phyloP scores from a whole-genome alignment of 2,888 invertebrate species.

The Callinectes sapidus region DNA sequence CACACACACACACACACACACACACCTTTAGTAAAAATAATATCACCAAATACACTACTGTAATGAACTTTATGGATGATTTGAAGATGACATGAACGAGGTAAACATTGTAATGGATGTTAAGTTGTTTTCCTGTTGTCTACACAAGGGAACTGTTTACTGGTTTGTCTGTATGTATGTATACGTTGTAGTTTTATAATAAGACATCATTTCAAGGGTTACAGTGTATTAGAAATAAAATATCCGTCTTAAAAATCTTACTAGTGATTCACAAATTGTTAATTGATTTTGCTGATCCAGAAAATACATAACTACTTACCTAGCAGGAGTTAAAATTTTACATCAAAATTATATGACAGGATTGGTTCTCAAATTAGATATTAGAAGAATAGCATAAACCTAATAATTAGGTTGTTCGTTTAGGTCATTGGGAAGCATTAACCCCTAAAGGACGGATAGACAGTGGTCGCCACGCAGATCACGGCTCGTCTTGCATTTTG shows the following conservation, averaged over 20 bases:
- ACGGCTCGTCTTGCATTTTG: too few species aligned
- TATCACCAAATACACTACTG: not conserved
- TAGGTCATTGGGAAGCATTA: too few species aligned
- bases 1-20: not conserved
- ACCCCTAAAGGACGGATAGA: too few species aligned
- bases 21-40: not conserved
- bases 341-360: too few species aligned
- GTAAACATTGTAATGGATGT: not conserved
- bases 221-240: not conserved
- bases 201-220: not conserved
- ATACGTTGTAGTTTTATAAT: not conserved
- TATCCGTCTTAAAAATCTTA: not conserved
- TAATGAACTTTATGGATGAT: not conserved
- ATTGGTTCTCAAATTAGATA: too few species aligned
- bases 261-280: not conserved
- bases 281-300: too few species aligned
- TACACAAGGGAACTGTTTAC: not conserved
- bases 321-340: too few species aligned
- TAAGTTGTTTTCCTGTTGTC: not conserved
- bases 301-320: too few species aligned
- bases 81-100: not conserved
- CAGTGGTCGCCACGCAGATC: too few species aligned
- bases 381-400: too few species aligned
- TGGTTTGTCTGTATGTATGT: not conserved
- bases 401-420: too few species aligned